A percentile compares a stretch with the other conserved stretches of the same genome.
Evolutionary conservation across 1,140 invertebrate genomes (phyloP).

Genomic region (Drosophila kohkoa): DNA sequence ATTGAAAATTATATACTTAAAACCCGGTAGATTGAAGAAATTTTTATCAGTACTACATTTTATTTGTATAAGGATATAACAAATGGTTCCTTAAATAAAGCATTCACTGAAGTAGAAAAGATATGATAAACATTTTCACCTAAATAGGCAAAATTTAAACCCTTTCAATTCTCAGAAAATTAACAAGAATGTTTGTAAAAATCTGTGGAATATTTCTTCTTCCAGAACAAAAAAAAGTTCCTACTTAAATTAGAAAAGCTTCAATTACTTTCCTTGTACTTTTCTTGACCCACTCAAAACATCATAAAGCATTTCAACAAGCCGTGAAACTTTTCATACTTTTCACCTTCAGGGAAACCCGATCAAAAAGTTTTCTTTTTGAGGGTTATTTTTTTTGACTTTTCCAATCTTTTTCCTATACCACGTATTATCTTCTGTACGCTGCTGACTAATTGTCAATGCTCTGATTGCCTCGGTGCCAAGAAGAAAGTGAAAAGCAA

Average conservation of each 20-base stretch:
- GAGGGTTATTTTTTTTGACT: slow-evolving; percentile 10
- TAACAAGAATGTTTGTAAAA: too few relatives aligned
- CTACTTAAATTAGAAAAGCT: background rate
- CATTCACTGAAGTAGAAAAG: too few relatives aligned
- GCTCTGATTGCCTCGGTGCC: slow-evolving; percentile 45
- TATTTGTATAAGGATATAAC: too few relatives aligned
- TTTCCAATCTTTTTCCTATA: slow-evolving; percentile 12
- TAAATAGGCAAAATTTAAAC: too few relatives aligned
- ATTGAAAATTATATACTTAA: too few relatives aligned
- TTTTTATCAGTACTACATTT: too few relatives aligned
- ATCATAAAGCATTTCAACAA: slow-evolving; percentile 17
- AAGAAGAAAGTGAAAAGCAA: slow-evolving; percentile 38
- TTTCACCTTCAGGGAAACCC: slow-evolving; percentile 31
- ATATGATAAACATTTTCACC: too few relatives aligned
- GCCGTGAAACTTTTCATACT: slow-evolving; percentile 34
- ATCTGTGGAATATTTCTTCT: too few relatives aligned
- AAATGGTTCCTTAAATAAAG: too few relatives aligned
- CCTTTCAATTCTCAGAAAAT: too few relatives aligned
- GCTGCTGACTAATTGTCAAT: slow-evolving; percentile 48
- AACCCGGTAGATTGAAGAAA: too few relatives aligned
- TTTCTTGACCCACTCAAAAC: background rate
- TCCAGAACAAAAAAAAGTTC: too few relatives aligned
- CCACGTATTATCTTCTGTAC: slow-evolving; percentile 8
- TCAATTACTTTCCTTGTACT: background rate
- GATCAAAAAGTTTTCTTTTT: slow-evolving; percentile 35